Evolutionary conservation across 2,888 invertebrate genomes (phyloP).

Genomic region (Rugalucina vietnamica): DNA sequence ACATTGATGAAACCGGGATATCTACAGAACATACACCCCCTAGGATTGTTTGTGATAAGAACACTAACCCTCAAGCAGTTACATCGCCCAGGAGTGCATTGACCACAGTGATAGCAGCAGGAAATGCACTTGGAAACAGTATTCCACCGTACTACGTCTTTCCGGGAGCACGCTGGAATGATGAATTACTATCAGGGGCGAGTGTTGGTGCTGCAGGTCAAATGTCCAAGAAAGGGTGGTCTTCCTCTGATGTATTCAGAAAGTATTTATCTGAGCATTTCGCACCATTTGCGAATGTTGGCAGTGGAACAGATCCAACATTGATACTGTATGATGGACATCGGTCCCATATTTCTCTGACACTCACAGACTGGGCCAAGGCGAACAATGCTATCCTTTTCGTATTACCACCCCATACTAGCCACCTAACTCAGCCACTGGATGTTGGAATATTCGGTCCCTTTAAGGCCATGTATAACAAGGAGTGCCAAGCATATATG

Average conservation of each 20-base stretch:
- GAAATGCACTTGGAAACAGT: conserved; percentile 7
- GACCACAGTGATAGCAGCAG: conserved; percentile 15
- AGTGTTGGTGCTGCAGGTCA: background rate
- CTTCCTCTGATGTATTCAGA: background rate
- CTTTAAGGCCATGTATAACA: conserved; percentile 28
- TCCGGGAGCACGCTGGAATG: background rate
- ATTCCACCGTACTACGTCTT: conserved; percentile 4
- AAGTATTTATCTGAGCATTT: background rate
- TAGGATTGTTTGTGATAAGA: background rate
- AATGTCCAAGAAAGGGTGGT: conserved; percentile 9
- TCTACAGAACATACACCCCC: conserved; percentile 18
- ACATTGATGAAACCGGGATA: conserved; percentile 20
- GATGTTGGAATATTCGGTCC: conserved; percentile 48
- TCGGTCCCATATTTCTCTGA: background rate
- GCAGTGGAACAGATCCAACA: background rate
- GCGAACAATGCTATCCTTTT: background rate
- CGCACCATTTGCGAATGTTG: background rate
- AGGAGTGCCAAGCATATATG: conserved; percentile 36
- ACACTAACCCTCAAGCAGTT: background rate
- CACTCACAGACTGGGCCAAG: background rate
- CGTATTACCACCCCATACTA: background rate
- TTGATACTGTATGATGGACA: background rate
- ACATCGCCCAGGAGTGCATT: background rate
- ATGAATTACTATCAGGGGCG: background rate
- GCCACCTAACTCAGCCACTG: conserved; percentile 43